Percentiles rank a stretch among this genome's conserved stretches.
Conservation (phyloP, 1,140 invertebrate species). For the Drosophila teissieri region DNA sequence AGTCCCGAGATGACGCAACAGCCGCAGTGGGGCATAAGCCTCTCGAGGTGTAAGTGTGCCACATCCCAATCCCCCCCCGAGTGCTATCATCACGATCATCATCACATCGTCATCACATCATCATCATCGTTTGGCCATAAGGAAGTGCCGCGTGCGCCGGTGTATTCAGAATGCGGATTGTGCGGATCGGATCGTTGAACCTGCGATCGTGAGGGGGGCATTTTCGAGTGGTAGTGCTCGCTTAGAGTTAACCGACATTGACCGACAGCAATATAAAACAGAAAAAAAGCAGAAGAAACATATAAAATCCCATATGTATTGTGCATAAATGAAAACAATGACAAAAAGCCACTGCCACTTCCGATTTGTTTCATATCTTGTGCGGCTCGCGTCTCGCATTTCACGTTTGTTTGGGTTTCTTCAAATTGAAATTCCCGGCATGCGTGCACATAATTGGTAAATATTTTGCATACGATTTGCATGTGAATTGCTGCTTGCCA, state of each 20-base stretch:
- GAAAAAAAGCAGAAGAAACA: too few species aligned
- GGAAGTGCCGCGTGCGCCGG: slow-evolving; percentile 12
- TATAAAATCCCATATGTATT: slow-evolving; percentile 32
- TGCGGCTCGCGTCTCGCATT: slow-evolving; percentile 32
- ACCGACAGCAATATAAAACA: slow-evolving; percentile 61
- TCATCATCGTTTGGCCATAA: neutral
- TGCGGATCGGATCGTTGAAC: slow-evolving; percentile 58
- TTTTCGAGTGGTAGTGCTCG: slow-evolving; percentile 57
- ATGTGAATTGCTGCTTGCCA: slow-evolving; percentile 25
- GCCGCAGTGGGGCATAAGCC: slow-evolving; percentile 79
- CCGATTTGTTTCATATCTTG: slow-evolving; percentile 53
- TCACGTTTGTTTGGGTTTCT: slow-evolving; percentile 27
- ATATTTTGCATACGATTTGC: slow-evolving; percentile 61
- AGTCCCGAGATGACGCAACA: slow-evolving; percentile 76
- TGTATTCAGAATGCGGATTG: slow-evolving; percentile 29
- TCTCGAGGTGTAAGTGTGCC: slow-evolving; percentile 78
- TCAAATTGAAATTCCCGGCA: slow-evolving; percentile 62
- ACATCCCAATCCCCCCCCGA: too few species aligned
- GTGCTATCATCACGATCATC: slow-evolving; percentile 1
- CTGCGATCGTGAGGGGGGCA: slow-evolving; percentile 35
- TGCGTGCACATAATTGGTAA: slow-evolving; percentile 60
- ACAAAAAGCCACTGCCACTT: slow-evolving; percentile 71
- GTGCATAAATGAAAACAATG: slow-evolving; percentile 64
- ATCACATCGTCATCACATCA: too few species aligned
- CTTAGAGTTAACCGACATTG: slow-evolving; percentile 71